phyloP scores from a whole-genome alignment of 1,140 invertebrate species.

The Trichonephila inaurata region DNA sequence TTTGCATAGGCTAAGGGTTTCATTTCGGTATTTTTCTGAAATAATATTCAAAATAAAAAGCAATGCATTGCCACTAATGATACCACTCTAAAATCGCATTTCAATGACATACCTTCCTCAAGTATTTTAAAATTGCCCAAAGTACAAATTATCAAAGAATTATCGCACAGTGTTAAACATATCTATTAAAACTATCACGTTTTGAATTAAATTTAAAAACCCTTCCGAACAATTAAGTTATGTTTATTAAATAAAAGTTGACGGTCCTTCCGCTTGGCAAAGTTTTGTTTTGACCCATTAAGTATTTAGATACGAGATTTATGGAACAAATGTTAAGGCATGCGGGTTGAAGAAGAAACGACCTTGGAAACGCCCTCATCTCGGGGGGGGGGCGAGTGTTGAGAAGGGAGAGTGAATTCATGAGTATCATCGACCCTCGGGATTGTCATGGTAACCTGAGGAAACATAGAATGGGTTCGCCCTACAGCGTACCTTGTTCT shows the following conservation, averaged over 20 bases:
- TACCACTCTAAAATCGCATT: too few species aligned
- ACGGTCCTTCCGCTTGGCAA: not conserved
- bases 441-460: slow-evolving; percentile 36
- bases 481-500: slow-evolving; percentile 37
- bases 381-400: not conserved
- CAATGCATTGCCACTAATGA: too few species aligned
- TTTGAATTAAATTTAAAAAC: not conserved
- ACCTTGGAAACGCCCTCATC: slow-evolving; percentile 60
- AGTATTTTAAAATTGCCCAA: too few species aligned
- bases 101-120: too few species aligned
- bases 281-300: slow-evolving; percentile 16
- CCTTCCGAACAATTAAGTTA: not conserved
- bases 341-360: slow-evolving; percentile 4
- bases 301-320: not conserved
- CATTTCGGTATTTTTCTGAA: too few species aligned
- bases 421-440: slow-evolving; percentile 45
- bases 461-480: slow-evolving; percentile 40
- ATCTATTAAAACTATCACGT: too few species aligned
- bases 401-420: slow-evolving; percentile 1
- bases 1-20: too few species aligned
- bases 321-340: not conserved
- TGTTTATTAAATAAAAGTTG: slow-evolving; percentile 16
- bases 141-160: too few species aligned
- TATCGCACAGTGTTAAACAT: too few species aligned
- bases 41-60: too few species aligned